Percentiles rank a stretch among this genome's conserved stretches.
Evolutionary conservation across 2,888 invertebrate species (phyloP).

Genomic region (Agrilus cyanescens): DNA sequence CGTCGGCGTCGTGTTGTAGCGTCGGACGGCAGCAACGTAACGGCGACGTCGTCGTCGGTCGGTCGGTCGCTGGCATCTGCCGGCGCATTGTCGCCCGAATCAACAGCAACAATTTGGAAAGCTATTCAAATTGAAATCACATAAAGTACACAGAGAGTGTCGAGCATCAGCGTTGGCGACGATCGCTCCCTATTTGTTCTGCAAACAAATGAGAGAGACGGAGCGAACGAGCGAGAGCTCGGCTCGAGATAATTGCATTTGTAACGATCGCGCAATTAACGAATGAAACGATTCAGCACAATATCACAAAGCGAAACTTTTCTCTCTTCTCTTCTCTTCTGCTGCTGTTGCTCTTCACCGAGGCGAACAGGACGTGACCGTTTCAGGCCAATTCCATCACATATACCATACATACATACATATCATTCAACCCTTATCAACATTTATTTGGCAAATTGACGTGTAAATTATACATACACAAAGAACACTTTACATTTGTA

Average conservation of each 20-base stretch:
- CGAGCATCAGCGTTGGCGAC: conserved; percentile 10
- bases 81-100: neutral
- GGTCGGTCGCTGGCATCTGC: no score
- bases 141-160: conserved; percentile 13
- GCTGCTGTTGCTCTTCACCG: no score
- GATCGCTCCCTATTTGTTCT: conserved; percentile 28
- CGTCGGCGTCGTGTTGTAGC: conserved; percentile 10
- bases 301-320: conserved; percentile 21
- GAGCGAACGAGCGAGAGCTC: conserved; percentile 7
- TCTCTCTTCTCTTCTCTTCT: neutral
- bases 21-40: conserved; percentile 5
- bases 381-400: no score
- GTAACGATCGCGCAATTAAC: conserved; percentile 35
- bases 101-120: conserved; percentile 19
- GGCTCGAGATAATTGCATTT: conserved; percentile 33
- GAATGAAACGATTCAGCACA: conserved; percentile 32
- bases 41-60: conserved; percentile 8
- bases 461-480: no score
- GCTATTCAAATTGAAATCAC: conserved; percentile 15
- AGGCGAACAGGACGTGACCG: no score
- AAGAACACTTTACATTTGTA: no score
- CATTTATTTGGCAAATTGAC: no score
- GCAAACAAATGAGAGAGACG: conserved; percentile 22
- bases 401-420: no score
- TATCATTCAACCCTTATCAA: no score